Percentiles rank a stretch among this genome's conserved stretches.
phyloP scores from a whole-genome alignment of 2,797 vertebrate species.

The Squalus acanthias region DNA sequence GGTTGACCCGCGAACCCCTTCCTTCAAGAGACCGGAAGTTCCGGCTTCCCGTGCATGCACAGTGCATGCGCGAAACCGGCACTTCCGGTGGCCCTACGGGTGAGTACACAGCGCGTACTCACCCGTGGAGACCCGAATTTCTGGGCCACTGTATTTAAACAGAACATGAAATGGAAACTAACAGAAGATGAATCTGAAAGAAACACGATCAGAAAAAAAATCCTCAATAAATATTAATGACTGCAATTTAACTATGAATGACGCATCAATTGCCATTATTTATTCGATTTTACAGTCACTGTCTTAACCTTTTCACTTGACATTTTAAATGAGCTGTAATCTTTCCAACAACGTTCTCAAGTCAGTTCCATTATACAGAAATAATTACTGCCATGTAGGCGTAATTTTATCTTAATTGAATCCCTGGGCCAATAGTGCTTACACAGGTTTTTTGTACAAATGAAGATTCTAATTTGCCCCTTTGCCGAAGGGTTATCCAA shows the following conservation, averaged over 20 bases:
- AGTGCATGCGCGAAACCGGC: too few species aligned
- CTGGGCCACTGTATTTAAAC: too few species aligned
- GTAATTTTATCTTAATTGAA: constrained; percentile 12
- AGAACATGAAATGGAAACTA: neutral
- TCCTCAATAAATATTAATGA: constrained; percentile 19
- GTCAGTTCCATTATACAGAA: neutral
- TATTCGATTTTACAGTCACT: neutral
- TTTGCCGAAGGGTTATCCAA: neutral
- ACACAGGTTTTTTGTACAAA: too few species aligned
- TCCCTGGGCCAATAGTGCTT: too few species aligned
- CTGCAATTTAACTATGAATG: neutral
- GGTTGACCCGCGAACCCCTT: too few species aligned
- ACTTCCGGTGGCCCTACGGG: too few species aligned
- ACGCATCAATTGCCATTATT: neutral
- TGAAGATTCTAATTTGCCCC: neutral
- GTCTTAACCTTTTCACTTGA: constrained; percentile 9
- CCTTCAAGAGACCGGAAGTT: too few species aligned
- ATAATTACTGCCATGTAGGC: neutral
- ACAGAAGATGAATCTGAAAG: neutral
- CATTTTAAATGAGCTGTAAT: constrained; percentile 25
- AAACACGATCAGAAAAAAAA: neutral
- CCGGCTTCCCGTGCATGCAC: too few species aligned
- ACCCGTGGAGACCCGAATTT: too few species aligned
- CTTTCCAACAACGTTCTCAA: neutral
- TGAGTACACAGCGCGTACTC: too few species aligned